Conservation (phyloP, 2,797 vertebrate species). For the Hydrocynus forskahlii region DNA sequence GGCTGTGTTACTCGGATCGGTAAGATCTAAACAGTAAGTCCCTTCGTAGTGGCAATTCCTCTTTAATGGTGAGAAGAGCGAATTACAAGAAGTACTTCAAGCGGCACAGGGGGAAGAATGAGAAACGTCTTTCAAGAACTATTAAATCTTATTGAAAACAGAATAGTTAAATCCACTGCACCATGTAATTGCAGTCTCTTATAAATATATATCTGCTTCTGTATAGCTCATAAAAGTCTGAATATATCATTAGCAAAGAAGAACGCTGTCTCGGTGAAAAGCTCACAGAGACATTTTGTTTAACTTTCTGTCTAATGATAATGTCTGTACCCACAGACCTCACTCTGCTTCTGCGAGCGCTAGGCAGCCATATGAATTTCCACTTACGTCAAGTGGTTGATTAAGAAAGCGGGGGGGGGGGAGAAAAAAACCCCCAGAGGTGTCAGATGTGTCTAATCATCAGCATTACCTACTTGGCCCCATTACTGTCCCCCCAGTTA, state of each 20-base stretch:
- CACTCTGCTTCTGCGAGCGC: slow-evolving; percentile 18
- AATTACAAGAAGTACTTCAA: slow-evolving; percentile 66
- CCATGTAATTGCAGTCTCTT: slow-evolving; percentile 74
- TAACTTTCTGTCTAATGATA: slow-evolving; percentile 44
- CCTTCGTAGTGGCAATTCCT: slow-evolving; percentile 66
- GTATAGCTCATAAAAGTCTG: slow-evolving; percentile 53
- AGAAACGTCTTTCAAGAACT: slow-evolving; percentile 66
- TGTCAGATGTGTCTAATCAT: slow-evolving; percentile 11
- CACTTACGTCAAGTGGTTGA: slow-evolving; percentile 28
- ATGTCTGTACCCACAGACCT: slow-evolving; percentile 35
- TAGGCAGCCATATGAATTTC: slow-evolving; percentile 16
- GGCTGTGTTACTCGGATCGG: slow-evolving; percentile 17
- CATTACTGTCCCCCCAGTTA: neutral
- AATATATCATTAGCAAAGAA: slow-evolving; percentile 55
- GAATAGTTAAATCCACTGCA: slow-evolving; percentile 76
- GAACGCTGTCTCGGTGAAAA: slow-evolving; percentile 47
- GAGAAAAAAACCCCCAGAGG: neutral
- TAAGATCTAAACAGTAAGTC: slow-evolving; percentile 45
- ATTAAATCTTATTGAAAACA: slow-evolving; percentile 72
- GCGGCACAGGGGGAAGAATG: slow-evolving; percentile 64
- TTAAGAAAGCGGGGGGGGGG: slow-evolving; percentile 24
- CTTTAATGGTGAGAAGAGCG: slow-evolving; percentile 57
- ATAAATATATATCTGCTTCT: slow-evolving; percentile 67
- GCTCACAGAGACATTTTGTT: slow-evolving; percentile 44
- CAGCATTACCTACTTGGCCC: slow-evolving; percentile 16